phyloP scores from a whole-genome alignment of 2,113 vertebrate species.

The Pavo muticus region DNA sequence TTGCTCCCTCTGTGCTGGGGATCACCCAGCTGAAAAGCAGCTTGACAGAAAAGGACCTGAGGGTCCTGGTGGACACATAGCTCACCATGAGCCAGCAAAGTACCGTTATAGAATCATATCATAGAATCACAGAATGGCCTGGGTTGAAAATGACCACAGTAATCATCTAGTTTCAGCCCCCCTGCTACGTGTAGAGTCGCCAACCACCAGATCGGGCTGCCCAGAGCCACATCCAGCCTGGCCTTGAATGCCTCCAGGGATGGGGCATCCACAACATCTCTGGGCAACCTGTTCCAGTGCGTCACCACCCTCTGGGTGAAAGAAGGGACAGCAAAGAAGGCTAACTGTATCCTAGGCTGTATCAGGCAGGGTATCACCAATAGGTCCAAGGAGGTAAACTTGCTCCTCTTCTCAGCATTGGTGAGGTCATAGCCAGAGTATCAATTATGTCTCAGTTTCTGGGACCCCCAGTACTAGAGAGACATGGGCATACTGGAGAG shows the following conservation, averaged over 20 bases:
- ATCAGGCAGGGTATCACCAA: neutral
- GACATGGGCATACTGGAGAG: too few relatives aligned
- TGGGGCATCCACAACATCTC: too few relatives aligned
- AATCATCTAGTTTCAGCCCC: too few relatives aligned
- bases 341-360: neutral
- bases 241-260: too few relatives aligned
- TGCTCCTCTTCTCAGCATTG: neutral
- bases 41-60: neutral
- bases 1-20: neutral
- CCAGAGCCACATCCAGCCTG: too few relatives aligned
- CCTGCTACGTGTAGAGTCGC: too few relatives aligned
- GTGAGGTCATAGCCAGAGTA: too few relatives aligned
- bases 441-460: neutral
- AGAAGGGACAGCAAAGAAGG: neutral
- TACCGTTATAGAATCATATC: neutral
- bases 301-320: too few relatives aligned
- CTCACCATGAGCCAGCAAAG: neutral
- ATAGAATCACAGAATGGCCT: too few relatives aligned
- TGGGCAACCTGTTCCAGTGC: too few relatives aligned
- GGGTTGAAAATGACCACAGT: too few relatives aligned
- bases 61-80: neutral
- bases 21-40: neutral
- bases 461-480: neutral
- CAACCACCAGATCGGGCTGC: too few relatives aligned
- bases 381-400: neutral